Conservation (phyloP, 2,113 vertebrate genomes). For the Aphelocoma coerulescens region DNA sequence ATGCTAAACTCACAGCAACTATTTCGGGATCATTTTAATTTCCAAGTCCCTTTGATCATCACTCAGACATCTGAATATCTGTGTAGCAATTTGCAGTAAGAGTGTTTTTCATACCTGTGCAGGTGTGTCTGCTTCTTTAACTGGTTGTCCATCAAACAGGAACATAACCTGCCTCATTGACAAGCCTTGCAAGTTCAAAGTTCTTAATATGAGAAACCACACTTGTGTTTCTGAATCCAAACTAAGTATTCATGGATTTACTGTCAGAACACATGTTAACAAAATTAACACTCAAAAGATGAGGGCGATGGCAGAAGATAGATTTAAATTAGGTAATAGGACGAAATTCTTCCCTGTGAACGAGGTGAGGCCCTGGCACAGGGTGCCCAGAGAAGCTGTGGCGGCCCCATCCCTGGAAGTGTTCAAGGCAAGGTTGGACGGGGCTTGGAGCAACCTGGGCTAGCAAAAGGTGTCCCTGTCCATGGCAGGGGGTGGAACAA, state of each 20-base stretch:
- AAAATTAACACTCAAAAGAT: neutral
- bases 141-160: slow-evolving; percentile 92
- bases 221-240: neutral
- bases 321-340: neutral
- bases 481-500: accelerated
- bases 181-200: slow-evolving; percentile 78
- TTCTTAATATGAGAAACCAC: neutral
- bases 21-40: neutral
- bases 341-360: neutral
- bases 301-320: neutral
- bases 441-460: neutral
- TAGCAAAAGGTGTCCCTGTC: neutral
- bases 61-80: neutral
- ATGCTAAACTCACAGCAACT: neutral
- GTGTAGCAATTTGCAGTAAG: neutral
- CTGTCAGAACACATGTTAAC: neutral
- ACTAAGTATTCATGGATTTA: neutral
- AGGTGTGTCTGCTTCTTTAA: slow-evolving; percentile 91
- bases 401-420: neutral
- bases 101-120: slow-evolving; percentile 80
- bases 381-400: neutral
- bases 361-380: accelerated
- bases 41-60: neutral
- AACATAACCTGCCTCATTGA: slow-evolving; percentile 90
- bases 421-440: accelerated